Conservation (phyloP, 2,113 vertebrate species). For the Psammodynastes pulverulentus region DNA sequence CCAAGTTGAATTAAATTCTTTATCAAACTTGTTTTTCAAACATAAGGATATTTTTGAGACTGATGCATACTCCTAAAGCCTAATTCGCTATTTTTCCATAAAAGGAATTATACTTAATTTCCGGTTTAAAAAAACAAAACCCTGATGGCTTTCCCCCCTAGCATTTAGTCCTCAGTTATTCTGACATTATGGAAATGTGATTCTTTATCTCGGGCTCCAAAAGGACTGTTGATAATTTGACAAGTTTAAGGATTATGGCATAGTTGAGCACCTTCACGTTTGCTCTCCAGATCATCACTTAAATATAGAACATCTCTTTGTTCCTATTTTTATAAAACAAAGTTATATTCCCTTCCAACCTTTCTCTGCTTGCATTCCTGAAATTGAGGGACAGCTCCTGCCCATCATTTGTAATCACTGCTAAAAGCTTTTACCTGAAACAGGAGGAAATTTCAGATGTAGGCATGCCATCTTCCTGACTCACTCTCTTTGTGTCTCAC, state of each 20-base stretch:
- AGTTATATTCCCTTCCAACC: background rate
- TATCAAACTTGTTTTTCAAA: background rate
- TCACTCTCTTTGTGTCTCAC: background rate
- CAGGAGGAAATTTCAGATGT: background rate
- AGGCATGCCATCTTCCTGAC: background rate
- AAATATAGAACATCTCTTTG: background rate
- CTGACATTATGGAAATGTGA: background rate
- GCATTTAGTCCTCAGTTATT: background rate
- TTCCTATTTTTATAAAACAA: background rate
- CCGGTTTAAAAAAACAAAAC: background rate
- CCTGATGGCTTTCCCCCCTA: background rate
- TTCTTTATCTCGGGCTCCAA: background rate
- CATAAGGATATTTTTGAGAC: background rate
- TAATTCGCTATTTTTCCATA: background rate
- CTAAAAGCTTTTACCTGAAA: background rate
- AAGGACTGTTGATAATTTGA: background rate
- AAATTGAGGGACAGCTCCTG: conserved; percentile 67
- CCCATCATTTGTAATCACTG: background rate
- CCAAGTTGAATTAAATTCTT: background rate
- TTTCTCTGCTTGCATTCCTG: conserved; percentile 53
- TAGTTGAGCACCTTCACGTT: background rate
- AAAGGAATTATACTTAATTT: background rate
- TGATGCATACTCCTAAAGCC: background rate
- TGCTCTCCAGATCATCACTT: background rate
- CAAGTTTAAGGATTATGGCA: background rate